Conservation (phyloP, 1,140 invertebrate genomes). For the Atta cephalotes region DNA sequence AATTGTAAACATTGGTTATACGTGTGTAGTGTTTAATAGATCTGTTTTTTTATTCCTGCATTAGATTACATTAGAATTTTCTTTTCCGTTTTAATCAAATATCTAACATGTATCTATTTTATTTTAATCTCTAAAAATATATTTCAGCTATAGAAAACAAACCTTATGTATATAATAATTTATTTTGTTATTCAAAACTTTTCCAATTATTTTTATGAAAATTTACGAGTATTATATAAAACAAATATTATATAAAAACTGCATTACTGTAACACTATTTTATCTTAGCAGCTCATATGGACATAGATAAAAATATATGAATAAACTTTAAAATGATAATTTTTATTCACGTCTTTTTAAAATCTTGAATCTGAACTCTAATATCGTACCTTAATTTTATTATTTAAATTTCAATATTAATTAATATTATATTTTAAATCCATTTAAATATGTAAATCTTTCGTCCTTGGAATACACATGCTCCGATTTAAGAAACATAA, state of each 20-base stretch:
- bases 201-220: background rate
- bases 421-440: background rate
- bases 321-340: too few relatives aligned
- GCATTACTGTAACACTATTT: background rate
- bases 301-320: background rate
- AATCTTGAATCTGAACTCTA: background rate
- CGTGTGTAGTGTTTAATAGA: background rate
- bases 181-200: background rate
- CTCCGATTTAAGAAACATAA: background rate
- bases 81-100: too few relatives aligned
- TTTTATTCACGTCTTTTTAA: too few relatives aligned
- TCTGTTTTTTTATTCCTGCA: too few relatives aligned
- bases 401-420: background rate
- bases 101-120: too few relatives aligned
- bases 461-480: background rate
- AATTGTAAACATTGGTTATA: background rate
- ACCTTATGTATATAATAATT: background rate
- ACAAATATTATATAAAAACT: background rate
- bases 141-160: too few relatives aligned
- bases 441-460: constrained; percentile 12
- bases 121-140: too few relatives aligned
- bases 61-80: too few relatives aligned
- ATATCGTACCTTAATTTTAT: background rate
- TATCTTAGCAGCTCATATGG: background rate
- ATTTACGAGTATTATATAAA: background rate